Evolutionary conservation across 2,888 invertebrate genomes (phyloP), one percentile per base, ranked within the genome.

Genomic region (Hetaerina titia): DNA sequence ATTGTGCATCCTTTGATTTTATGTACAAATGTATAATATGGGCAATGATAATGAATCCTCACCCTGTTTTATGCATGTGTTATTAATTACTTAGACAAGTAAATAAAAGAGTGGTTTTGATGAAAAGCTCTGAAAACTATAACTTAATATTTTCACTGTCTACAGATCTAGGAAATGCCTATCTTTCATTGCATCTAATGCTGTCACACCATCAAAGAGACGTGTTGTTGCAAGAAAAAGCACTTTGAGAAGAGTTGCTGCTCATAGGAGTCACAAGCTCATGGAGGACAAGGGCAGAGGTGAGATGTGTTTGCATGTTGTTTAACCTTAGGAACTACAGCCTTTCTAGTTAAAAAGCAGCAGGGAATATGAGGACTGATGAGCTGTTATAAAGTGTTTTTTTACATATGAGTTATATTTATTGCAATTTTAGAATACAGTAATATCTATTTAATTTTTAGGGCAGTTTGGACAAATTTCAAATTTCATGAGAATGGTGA

Each of bases 81-180:
- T 45, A 45, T 45, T 45, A 45, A 45, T 45, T 45, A 45, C n/a
- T n/a, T n/a, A n/a, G n/a, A 45, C 45, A 45, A n/a, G 81, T 87
- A 31, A 87, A 87, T 87, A 87, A 87, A 63, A 2, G 15, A 63
- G 5, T 63, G 15, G 15, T 63, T 19, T 63, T 19, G 9, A 63
- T 13, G 63, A 13, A 63, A 63, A 45, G 45, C 13, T 63, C 19
- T 63, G 63, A 63, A 19, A 19, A 63, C 63, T 19, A 63, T 5
- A 63, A 15, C 19, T 63, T 45, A 45, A 63, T 63, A 19, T 63
- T 81, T 81, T 15, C 31, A 13, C 7, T 81, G 81, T 25, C 17
- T 63, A 63, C 90, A 96, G 96, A 63, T 96, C 97, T 57, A 96
- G 97, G 88, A 96, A 97, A 95, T 97, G 97, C 96, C 96, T 97